Evolutionary conservation across 2,888 invertebrate species (phyloP).

Genomic region (Lepetodrilus schrolli): DNA sequence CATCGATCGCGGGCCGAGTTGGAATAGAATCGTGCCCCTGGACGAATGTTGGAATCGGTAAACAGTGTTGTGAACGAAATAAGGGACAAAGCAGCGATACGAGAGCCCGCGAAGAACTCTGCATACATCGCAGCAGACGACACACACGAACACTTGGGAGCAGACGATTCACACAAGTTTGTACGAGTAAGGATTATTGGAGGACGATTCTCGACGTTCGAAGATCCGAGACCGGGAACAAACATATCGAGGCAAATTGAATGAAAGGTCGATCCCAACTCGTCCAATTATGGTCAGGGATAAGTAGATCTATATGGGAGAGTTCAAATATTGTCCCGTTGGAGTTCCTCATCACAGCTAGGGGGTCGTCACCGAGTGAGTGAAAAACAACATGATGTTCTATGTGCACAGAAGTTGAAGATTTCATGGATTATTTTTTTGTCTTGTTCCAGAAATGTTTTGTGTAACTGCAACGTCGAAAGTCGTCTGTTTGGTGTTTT

Average conservation of each 20-base stretch:
- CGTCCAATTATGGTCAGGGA: slow-evolving; percentile 17
- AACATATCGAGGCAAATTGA: slow-evolving; percentile 27
- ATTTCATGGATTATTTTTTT: no score
- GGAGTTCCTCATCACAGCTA: neutral
- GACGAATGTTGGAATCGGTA: neutral
- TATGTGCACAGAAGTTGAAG: neutral
- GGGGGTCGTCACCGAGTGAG: neutral
- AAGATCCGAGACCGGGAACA: slow-evolving; percentile 8
- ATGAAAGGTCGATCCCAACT: slow-evolving; percentile 1
- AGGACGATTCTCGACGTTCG: slow-evolving; percentile 17
- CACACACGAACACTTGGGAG: neutral
- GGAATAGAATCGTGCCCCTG: neutral
- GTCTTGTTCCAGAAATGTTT: no score
- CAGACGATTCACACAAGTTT: slow-evolving; percentile 23
- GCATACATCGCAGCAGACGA: slow-evolving; percentile 14
- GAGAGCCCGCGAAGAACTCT: neutral
- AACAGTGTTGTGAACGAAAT: neutral
- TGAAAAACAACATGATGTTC: slow-evolving; percentile 8
- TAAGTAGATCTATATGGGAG: slow-evolving; percentile 19
- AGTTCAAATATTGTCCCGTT: slow-evolving; percentile 14
- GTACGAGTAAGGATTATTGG: slow-evolving; percentile 7
- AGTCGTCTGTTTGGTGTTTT: slow-evolving; percentile 11
- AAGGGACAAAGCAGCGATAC: neutral
- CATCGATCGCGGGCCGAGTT: neutral
- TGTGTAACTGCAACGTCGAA: no score